A percentile compares a stretch with the other conserved stretches of the same genome.
Conservation (phyloP, 1,140 invertebrate species). For the Sycobia sp. region DNA sequence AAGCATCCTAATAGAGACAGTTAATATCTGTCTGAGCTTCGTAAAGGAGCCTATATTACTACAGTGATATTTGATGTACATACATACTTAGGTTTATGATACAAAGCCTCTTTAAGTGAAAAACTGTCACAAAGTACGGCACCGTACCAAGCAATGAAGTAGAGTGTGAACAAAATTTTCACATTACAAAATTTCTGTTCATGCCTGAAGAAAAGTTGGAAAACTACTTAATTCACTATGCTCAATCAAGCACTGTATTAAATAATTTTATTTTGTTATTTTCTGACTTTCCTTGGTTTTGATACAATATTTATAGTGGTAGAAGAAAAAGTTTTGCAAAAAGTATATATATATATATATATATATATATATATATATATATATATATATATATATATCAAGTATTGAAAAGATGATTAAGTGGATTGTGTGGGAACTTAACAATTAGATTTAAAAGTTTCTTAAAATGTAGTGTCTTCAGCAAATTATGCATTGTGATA, state of each 20-base stretch:
- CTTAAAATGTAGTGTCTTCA: constrained; percentile 13
- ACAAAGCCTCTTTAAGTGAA: constrained; percentile 40
- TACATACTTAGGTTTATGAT: constrained; percentile 47
- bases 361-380: too few species aligned
- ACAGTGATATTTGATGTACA: constrained; percentile 50
- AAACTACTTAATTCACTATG: constrained; percentile 1
- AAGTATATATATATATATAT: constrained; percentile 23
- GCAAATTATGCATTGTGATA: constrained; percentile 27
- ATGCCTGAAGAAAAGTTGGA: constrained; percentile 1
- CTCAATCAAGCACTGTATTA: constrained; percentile 17
- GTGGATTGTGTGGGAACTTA: constrained; percentile 9
- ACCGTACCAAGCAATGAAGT: not conserved
- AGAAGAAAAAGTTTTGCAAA: constrained; percentile 4
- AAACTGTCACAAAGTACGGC: not conserved
- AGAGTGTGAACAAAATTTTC: constrained; percentile 3
- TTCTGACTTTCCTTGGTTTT: constrained; percentile 46
- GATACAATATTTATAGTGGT: constrained; percentile 47
- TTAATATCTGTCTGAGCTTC: constrained; percentile 59
- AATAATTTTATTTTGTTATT: constrained; percentile 19
- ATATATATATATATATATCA: too few species aligned
- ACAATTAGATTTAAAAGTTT: constrained; percentile 17
- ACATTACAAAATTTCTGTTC: constrained; percentile 16
- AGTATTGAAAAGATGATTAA: constrained; percentile 4
- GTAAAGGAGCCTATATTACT: constrained; percentile 47
- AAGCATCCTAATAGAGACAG: constrained; percentile 68